A percentile compares a stretch with the other conserved stretches of the same genome.
Evolutionary conservation across 2,797 vertebrate genomes (phyloP).

Genomic region (Megalops cyprinoides): DNA sequence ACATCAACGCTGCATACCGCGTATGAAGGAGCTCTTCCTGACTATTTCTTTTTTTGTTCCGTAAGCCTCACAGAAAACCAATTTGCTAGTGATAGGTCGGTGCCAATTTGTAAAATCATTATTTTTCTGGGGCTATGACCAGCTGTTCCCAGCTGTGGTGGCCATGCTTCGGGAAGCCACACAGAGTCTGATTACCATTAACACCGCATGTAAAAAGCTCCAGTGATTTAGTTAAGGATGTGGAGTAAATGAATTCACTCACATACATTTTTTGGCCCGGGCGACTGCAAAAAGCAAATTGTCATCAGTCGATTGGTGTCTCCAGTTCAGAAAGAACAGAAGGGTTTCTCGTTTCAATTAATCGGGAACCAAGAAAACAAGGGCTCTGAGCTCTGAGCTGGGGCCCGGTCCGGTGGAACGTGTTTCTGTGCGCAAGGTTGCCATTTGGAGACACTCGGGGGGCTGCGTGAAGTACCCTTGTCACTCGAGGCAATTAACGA

Average conservation of each 20-base stretch:
- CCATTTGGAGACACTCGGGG: neutral
- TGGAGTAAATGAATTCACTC: neutral
- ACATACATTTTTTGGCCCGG: neutral
- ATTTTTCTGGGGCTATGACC: constrained; percentile 28
- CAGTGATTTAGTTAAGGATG: neutral
- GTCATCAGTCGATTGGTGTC: neutral
- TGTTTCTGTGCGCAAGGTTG: too few relatives aligned
- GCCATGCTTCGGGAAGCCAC: constrained; percentile 5
- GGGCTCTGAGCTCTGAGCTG: neutral
- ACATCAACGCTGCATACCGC: constrained; percentile 18
- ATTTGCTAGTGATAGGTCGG: constrained; percentile 40
- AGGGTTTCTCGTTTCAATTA: neutral
- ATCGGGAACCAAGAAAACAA: neutral
- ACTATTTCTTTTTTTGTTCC: constrained; percentile 21
- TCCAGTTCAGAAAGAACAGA: neutral
- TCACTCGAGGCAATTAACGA: neutral
- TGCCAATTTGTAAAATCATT: constrained; percentile 41
- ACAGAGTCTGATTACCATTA: neutral
- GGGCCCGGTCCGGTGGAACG: neutral
- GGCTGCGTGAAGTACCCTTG: neutral
- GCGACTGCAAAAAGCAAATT: neutral
- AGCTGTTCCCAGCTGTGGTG: constrained; percentile 27
- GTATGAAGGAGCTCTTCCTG: constrained; percentile 29
- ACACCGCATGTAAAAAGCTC: neutral
- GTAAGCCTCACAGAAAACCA: constrained; percentile 38